Percentiles rank a stretch among this genome's conserved stretches.
Conservation (phyloP, 2,888 invertebrate species). For the Tortricodes alternella region DNA sequence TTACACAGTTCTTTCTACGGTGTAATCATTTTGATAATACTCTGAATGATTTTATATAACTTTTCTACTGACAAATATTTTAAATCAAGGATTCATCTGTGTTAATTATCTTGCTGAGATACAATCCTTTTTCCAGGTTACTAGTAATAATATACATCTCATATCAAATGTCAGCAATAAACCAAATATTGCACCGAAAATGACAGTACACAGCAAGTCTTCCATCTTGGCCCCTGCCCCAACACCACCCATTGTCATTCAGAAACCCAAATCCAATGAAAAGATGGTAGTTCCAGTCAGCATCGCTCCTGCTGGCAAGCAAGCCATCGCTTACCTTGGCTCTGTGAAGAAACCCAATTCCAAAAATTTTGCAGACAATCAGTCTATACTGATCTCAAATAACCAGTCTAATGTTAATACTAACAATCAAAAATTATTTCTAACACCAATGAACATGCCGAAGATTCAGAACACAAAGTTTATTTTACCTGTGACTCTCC, state of each 20-base stretch:
- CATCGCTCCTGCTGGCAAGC: slow-evolving; percentile 72
- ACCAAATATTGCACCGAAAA: slow-evolving; percentile 71
- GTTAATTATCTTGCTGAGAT: neutral
- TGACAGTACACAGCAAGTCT: slow-evolving; percentile 60
- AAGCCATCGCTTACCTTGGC: slow-evolving; percentile 79
- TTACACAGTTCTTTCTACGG: too few relatives aligned
- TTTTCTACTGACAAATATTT: too few relatives aligned
- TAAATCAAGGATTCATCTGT: neutral
- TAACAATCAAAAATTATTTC: slow-evolving; percentile 80
- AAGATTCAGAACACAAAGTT: slow-evolving; percentile 82
- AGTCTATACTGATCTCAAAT: slow-evolving; percentile 73
- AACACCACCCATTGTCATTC: slow-evolving; percentile 81
- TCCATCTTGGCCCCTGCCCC: slow-evolving; percentile 67
- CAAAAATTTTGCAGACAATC: slow-evolving; percentile 66
- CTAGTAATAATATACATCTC: slow-evolving; percentile 70
- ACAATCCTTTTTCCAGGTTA: slow-evolving; percentile 58
- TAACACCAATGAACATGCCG: slow-evolving; percentile 83
- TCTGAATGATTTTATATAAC: too few relatives aligned
- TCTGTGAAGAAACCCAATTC: slow-evolving; percentile 78
- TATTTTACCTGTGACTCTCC: slow-evolving; percentile 76
- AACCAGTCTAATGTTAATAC: slow-evolving; percentile 67
- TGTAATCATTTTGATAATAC: too few relatives aligned
- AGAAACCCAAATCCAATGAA: slow-evolving; percentile 76
- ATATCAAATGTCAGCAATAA: slow-evolving; percentile 71
- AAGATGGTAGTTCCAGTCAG: slow-evolving; percentile 79